Evolutionary conservation across 2,888 invertebrate species (phyloP).

Genomic region (Ennomos erosarius): DNA sequence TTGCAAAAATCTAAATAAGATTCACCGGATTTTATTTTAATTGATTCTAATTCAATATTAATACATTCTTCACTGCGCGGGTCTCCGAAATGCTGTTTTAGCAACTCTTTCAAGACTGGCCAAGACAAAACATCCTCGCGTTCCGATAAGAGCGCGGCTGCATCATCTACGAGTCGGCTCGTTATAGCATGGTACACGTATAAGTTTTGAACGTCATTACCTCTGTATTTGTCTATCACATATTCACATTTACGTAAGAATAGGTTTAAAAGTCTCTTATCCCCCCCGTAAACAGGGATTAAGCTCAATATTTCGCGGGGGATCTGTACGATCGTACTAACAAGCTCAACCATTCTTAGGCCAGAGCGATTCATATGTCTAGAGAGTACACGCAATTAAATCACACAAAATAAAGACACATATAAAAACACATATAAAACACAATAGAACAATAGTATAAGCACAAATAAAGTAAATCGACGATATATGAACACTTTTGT

Average conservation of each 20-base stretch:
- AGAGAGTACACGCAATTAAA: not conserved
- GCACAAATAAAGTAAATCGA: too few species aligned
- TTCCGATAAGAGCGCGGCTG: slow-evolving; percentile 25
- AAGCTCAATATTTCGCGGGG: slow-evolving; percentile 16
- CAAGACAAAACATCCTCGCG: slow-evolving; percentile 28
- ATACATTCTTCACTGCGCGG: slow-evolving; percentile 31
- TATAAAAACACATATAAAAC: too few species aligned
- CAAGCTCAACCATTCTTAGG: too few species aligned
- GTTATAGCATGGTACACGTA: slow-evolving; percentile 25
- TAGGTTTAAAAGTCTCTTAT: slow-evolving; percentile 5
- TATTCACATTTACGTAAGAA: slow-evolving; percentile 27
- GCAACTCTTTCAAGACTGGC: slow-evolving; percentile 11
- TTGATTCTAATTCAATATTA: slow-evolving; percentile 26
- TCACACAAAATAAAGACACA: too few species aligned
- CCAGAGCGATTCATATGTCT: too few species aligned
- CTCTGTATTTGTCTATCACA: slow-evolving; percentile 3
- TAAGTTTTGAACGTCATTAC: slow-evolving; percentile 8
- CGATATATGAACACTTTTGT: too few species aligned
- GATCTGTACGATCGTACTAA: not conserved
- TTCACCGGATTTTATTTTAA: slow-evolving; percentile 23
- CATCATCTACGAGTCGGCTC: slow-evolving; percentile 23
- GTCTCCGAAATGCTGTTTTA: slow-evolving; percentile 32
- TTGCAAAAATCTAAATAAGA: slow-evolving; percentile 29
- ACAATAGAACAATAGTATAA: too few species aligned
- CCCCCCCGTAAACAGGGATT: slow-evolving; percentile 20